Conservation (phyloP, 2,888 invertebrate species). For the Stramonita haemastoma region DNA sequence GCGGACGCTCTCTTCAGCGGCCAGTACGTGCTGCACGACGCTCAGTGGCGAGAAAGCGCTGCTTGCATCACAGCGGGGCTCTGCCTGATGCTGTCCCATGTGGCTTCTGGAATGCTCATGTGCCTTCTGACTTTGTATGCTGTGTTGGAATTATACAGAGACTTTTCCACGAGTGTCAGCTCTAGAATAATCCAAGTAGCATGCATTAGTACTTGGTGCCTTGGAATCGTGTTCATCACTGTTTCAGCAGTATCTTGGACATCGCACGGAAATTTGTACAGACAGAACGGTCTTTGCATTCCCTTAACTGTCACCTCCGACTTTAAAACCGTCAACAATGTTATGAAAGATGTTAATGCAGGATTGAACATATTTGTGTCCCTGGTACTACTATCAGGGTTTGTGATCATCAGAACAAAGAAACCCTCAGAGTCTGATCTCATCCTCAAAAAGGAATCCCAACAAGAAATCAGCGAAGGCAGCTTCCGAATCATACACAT, state of each 20-base stretch:
- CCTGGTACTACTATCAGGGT: neutral
- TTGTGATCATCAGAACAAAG: neutral
- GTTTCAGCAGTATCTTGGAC: constrained; percentile 31
- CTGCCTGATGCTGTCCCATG: constrained; percentile 36
- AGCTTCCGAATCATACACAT: neutral
- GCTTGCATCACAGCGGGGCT: constrained; percentile 43
- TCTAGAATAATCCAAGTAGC: constrained; percentile 27
- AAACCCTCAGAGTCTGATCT: neutral
- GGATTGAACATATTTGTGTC: neutral
- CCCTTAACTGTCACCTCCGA: constrained; percentile 32
- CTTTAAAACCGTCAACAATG: neutral
- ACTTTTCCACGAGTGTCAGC: constrained; percentile 15
- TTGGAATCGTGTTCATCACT: constrained; percentile 15
- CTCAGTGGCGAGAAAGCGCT: constrained; percentile 35
- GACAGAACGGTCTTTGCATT: constrained; percentile 40
- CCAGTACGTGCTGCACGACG: constrained; percentile 32
- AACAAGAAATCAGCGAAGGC: neutral
- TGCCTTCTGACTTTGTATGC: constrained; percentile 39
- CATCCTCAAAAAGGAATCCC: neutral
- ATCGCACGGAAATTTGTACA: constrained; percentile 38
- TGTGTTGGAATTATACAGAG: constrained; percentile 24
- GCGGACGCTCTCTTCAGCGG: constrained; percentile 43
- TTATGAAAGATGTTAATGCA: neutral
- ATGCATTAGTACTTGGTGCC: constrained; percentile 35
- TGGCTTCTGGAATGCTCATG: constrained; percentile 40